A percentile compares a stretch with the other conserved stretches of the same genome.
phyloP scores from a whole-genome alignment of 2,888 invertebrate genomes.

The Gerosis bhagava region DNA sequence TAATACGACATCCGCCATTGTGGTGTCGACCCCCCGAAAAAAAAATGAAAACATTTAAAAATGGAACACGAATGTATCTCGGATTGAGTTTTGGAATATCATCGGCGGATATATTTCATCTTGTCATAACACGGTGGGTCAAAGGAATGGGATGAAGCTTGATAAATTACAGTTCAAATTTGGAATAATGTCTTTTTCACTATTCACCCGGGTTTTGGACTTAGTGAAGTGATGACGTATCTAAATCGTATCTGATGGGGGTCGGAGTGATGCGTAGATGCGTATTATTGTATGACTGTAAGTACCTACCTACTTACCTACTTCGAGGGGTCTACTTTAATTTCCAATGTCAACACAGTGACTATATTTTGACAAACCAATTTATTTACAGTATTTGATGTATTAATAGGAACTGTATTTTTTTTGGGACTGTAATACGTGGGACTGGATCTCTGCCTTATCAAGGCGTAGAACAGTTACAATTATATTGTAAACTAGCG shows the following conservation, averaged over 20 bases:
- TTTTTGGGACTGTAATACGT: no score
- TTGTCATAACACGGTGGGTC: slow-evolving; percentile 80
- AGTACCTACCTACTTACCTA: no score
- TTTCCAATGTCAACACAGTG: no score
- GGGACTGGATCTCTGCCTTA: no score
- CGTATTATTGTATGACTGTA: slow-evolving; percentile 14
- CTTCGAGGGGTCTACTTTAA: no score
- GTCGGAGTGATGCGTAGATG: slow-evolving; percentile 33
- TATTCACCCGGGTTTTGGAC: slow-evolving; percentile 54
- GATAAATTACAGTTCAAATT: slow-evolving; percentile 80
- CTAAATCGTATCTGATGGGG: slow-evolving; percentile 53
- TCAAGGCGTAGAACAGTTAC: no score
- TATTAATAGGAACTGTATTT: no score
- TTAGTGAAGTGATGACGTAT: slow-evolving; percentile 69
- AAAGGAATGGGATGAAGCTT: slow-evolving; percentile 69
- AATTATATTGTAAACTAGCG: no score
- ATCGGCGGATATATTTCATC: slow-evolving; percentile 77
- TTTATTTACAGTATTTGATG: no score
- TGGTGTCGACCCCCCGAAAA: slow-evolving; percentile 39
- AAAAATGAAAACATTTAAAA: slow-evolving; percentile 54
- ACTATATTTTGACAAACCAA: no score
- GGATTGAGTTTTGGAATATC: slow-evolving; percentile 70
- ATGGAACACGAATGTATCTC: slow-evolving; percentile 55
- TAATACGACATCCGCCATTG: slow-evolving; percentile 45
- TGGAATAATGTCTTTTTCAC: slow-evolving; percentile 81